Conservation (phyloP, 2,888 invertebrate species). For the Mythimna pallens region DNA sequence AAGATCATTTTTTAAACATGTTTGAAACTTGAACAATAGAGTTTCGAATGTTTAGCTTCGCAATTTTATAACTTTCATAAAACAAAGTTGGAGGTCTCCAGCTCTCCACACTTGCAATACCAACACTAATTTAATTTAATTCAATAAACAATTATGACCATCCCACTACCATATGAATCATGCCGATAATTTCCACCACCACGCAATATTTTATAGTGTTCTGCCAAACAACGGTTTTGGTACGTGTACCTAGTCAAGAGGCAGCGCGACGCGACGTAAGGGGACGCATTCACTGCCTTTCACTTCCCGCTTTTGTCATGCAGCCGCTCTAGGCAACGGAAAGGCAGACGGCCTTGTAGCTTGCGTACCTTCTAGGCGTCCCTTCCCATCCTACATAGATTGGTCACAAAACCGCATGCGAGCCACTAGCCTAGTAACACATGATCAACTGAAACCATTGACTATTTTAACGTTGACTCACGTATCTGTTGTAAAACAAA, state of each 20-base stretch:
- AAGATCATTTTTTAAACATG: constrained; percentile 7
- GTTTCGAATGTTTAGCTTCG: constrained; percentile 9
- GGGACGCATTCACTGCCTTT: constrained; percentile 90
- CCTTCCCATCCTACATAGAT: constrained; percentile 82
- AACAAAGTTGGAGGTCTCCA: constrained; percentile 4
- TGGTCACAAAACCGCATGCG: constrained; percentile 43
- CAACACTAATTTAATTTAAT: no score
- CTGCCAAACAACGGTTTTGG: constrained; percentile 70
- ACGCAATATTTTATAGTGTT: constrained; percentile 56
- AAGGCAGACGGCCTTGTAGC: constrained; percentile 89
- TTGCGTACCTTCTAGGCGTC: constrained; percentile 84
- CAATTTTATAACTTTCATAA: neutral
- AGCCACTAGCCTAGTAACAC: constrained; percentile 33
- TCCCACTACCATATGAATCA: constrained; percentile 14
- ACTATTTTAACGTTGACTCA: constrained; percentile 27
- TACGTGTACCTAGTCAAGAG: constrained; percentile 69
- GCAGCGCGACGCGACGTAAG: constrained; percentile 80
- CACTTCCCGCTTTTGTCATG: constrained; percentile 90
- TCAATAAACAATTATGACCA: neutral
- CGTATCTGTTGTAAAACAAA: constrained; percentile 16
- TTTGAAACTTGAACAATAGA: neutral
- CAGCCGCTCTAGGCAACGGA: constrained; percentile 85
- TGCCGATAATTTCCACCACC: constrained; percentile 38
- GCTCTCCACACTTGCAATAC: constrained; percentile 14
- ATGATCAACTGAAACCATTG: constrained; percentile 21